Conservation (phyloP, 2,888 invertebrate species). For the Syrista parreyssii region DNA sequence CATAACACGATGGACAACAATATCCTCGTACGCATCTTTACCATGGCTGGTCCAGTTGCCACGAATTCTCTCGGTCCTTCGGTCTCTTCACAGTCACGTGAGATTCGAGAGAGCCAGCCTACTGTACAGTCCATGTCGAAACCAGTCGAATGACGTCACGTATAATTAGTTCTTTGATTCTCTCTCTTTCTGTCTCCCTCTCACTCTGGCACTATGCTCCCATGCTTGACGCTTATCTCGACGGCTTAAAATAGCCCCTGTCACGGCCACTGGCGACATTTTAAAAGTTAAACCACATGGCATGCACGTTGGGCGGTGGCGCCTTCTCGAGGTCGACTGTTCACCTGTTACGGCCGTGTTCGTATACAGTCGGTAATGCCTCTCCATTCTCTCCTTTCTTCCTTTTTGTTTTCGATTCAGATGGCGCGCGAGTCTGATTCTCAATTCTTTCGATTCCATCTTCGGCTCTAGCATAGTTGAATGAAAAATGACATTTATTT, state of each 20-base stretch:
- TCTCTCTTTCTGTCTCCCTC: constrained; percentile 29
- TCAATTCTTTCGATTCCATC: no score
- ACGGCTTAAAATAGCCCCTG: constrained; percentile 63
- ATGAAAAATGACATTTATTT: no score
- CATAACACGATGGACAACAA: no score
- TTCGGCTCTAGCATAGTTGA: no score
- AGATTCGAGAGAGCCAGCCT: not conserved
- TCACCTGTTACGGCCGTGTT: constrained; percentile 11
- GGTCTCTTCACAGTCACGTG: no score
- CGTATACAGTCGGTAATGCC: no score
- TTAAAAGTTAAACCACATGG: constrained; percentile 57
- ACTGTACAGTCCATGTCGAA: constrained; percentile 33
- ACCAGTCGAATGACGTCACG: constrained; percentile 57
- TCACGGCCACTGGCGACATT: constrained; percentile 65
- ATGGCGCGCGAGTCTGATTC: no score
- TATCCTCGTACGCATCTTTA: no score
- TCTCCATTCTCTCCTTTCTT: constrained; percentile 13
- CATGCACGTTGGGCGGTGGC: constrained; percentile 27
- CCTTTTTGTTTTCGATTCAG: not conserved
- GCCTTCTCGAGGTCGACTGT: constrained; percentile 32
- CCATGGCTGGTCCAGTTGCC: no score
- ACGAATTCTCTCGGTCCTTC: no score
- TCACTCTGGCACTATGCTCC: constrained; percentile 19
- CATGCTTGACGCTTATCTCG: constrained; percentile 58
- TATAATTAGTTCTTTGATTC: constrained; percentile 59